Evolutionary conservation across 2,113 vertebrate species (phyloP).

Genomic region (Pachyramphus minor): DNA sequence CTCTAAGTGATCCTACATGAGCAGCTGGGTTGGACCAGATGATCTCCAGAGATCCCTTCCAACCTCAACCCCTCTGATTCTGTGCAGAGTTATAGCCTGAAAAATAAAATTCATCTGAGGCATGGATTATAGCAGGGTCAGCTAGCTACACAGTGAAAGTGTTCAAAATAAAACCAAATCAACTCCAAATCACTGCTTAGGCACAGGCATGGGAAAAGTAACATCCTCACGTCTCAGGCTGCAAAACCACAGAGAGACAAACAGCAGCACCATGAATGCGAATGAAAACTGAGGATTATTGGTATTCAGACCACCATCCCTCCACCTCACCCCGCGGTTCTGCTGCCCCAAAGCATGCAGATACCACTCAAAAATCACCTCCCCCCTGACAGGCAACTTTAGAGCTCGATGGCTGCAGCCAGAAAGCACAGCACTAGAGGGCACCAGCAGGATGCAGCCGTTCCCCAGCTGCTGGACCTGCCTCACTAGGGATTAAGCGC

Average conservation of each 20-base stretch:
- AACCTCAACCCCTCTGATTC: neutral
- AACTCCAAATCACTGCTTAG: neutral
- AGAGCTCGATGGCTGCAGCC: neutral
- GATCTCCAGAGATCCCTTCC: neutral
- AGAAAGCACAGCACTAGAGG: conserved; percentile 37
- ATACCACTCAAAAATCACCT: neutral
- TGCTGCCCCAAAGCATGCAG: neutral
- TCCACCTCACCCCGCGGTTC: neutral
- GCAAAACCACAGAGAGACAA: neutral
- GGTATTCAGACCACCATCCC: no score
- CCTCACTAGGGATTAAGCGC: rapidly evolving
- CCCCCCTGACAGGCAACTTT: rapidly evolving
- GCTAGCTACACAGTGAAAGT: neutral
- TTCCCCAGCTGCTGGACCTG: rapidly evolving
- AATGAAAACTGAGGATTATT: neutral
- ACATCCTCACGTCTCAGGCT: neutral
- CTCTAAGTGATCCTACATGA: neutral
- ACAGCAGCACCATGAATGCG: neutral
- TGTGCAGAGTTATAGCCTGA: neutral
- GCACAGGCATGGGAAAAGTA: neutral
- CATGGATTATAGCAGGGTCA: neutral
- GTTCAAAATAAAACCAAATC: neutral
- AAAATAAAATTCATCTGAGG: neutral
- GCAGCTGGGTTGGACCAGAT: neutral
- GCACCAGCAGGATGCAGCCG: neutral